A percentile compares a stretch with the other conserved stretches of the same genome.
phyloP scores from a whole-genome alignment of 92 coral and sea anemone genomes.

The Zoanthus gigantus region DNA sequence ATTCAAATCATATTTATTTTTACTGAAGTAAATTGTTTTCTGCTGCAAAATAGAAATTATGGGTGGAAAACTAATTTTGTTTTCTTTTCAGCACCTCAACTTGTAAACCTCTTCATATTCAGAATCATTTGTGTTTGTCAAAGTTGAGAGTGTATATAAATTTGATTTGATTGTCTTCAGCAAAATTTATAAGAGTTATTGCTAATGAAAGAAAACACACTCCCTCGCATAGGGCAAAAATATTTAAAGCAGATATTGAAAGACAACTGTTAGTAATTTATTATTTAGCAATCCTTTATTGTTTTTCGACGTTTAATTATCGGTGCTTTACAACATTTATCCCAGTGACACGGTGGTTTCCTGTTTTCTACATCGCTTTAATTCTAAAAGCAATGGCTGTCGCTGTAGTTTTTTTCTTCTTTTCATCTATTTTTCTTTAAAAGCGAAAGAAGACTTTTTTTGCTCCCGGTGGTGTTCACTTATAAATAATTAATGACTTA shows the following conservation, averaged over 20 bases:
- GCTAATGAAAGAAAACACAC: constrained; percentile 26
- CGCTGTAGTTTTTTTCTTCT: neutral
- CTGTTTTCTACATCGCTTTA: neutral
- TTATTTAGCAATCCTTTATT: constrained; percentile 42
- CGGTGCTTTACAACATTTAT: constrained; percentile 2
- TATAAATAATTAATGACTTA: neutral
- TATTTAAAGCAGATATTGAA: constrained; percentile 16
- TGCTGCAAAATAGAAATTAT: neutral
- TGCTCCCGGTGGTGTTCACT: neutral
- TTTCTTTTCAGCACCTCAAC: constrained; percentile 20
- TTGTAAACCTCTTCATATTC: neutral
- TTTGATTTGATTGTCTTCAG: neutral
- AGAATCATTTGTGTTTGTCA: neutral
- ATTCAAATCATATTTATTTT: neutral
- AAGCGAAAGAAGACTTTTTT: neutral
- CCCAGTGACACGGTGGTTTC: neutral
- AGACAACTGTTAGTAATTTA: constrained; percentile 36
- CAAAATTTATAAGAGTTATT: neutral
- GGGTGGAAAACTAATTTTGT: neutral
- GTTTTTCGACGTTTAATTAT: constrained; percentile 38
- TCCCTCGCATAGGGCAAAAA: neutral
- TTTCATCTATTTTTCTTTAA: neutral
- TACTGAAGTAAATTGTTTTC: neutral
- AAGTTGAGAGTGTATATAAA: neutral
- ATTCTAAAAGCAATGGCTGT: neutral